Evolutionary conservation across 2,888 invertebrate species (phyloP), one percentile per base, ranked within the genome.

Genomic region (Cabera pusaria): DNA sequence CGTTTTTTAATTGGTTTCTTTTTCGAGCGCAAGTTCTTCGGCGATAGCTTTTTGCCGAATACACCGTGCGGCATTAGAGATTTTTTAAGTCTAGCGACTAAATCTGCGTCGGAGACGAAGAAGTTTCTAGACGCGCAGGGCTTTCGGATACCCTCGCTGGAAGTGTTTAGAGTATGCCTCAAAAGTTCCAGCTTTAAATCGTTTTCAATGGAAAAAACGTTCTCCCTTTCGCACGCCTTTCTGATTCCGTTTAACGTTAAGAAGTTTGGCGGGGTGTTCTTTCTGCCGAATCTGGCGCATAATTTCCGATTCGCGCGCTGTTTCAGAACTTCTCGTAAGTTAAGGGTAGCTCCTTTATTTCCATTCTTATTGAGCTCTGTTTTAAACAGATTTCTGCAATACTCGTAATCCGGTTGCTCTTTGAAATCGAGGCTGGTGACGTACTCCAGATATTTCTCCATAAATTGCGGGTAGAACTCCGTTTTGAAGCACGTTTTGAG

Each of bases 341-440:
- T 91, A 1, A 89, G 53, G 3, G 52, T 62, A 7, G 75, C 49
- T 16, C 80, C 79, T 50, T 79, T 84, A 49, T 58, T 82, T 3
- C 91, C 92, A 49, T 90, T 90, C 38, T 91, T 90, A 22, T 89
- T 72, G 19, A 95, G 81, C 51, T 94, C 94, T 41, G 90, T 90
- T 51, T 82, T 89, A 56, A 97, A 93, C 17, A 96, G 72, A 48
- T 87, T 90, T 54, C 92, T 91, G 59, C 93, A 94, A 48, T 91
- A 92, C 8, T 92, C 90, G 71, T 96, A 97, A 68, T 96, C 92
- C 0, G 96, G 97, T 57, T 91, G 90, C 45, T 94, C 93, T 29
- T 92, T 92, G 67, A 94, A 96, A 16, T 92, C 91, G 21, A 97
- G 79, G 52, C 91, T 91, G 20, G 91, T 90, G 8, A 96, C 91